Base-by-base conservation (phyloP, 2,888 invertebrate species). In the Belgica antarctica region DNA sequence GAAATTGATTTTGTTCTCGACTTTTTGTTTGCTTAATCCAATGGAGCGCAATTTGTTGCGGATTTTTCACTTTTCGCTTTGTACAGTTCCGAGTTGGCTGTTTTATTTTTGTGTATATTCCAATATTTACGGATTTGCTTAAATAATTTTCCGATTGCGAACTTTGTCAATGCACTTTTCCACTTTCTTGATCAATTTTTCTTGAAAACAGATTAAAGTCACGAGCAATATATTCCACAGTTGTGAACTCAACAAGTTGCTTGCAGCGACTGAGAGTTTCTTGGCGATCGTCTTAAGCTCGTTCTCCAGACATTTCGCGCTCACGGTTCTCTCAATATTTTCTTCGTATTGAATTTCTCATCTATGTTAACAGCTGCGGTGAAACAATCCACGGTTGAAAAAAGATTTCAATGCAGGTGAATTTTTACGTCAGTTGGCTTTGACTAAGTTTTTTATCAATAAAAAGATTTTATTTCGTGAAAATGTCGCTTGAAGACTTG, bases 211-310 rank as follows among this genome's bases (percentile, higher is more conserved):
- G 15, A 59, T 27, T 27, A 12, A n/a, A 59, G 25, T 15, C 25
- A 59, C 52, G 52, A 22, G 52, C 52, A 15, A 12, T 22, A 12
- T 3, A 59, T 22, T 27, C 25, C 15, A 27, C 28, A 27, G 47
- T 47, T n/a, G 65, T 65, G 28, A 68, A 57, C 68, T 22, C 68
- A 15, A 15, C 57, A 68, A 68, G 68, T 68, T 28, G 57, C 68
- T 31, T n/a, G 19, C n/a, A 57, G 28, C 25, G 68, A 68, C 68
- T 68, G 68, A 68, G 68, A 68, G 68, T 22, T 41, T n/a, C 15
- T 41, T 41, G 12, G 15, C 17, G 52, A 52, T 52, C 52, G 52
- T 52, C 52, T 52, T 52, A 52, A 22, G 22, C 52, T 22, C 22
- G 52, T 52, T 52, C 22, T 52, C 12, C 22, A 22, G 19, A 17